Evolutionary conservation across 2,888 invertebrate species (phyloP), one percentile per base, ranked within the genome.

Genomic region (Dimorphilus gyrociliatus): DNA sequence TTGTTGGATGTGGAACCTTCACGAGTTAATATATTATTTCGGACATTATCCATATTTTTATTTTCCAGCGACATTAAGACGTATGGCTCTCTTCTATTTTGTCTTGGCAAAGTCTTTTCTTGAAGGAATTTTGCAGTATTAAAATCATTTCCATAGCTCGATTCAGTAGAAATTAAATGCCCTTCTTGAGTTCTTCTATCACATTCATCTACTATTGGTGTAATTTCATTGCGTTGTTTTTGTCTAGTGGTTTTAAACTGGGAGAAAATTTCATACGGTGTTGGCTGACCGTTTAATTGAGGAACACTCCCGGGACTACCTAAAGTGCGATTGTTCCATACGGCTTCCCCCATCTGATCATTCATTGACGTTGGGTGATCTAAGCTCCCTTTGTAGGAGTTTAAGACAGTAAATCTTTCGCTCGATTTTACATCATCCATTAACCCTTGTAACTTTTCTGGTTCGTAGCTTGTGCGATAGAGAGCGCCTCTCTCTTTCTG

Each of bases 71-170:
- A 55, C 48, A 57, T 54, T 16, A 57, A 32, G 28, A 42, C 35
- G 0, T 44, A 35, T 1, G 57, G 55, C 30, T 57, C 57, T 7
- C 45, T 39, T 13, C 54, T 38, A n/a, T 45, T 45, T 36, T 40
- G 36, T 14, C 34, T 40, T 13, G 44, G 40, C 13, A 58, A 32
- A 15, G 43, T 37, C 21, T 51, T 40, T 19, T 59, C 55, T 40
- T 60, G 59, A 15, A 59, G 42, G 39, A 55, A 60, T 35, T 52
- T 57, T 25, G 38, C 36, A 4, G 50, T 50, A 41, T 53, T 58
- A 40, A 51, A 59, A 30, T 41, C 42, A 16, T 46, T 48, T 3
- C 53, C 55, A 36, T 48, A 46, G 5, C 44, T 46, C 26, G 46
- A 46, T 29, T 53, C 51, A 23, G 40, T 46, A 13, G 45, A 38